phyloP scores from a whole-genome alignment of 2,113 vertebrate genomes.

The Rhadina sibilatrix region DNA sequence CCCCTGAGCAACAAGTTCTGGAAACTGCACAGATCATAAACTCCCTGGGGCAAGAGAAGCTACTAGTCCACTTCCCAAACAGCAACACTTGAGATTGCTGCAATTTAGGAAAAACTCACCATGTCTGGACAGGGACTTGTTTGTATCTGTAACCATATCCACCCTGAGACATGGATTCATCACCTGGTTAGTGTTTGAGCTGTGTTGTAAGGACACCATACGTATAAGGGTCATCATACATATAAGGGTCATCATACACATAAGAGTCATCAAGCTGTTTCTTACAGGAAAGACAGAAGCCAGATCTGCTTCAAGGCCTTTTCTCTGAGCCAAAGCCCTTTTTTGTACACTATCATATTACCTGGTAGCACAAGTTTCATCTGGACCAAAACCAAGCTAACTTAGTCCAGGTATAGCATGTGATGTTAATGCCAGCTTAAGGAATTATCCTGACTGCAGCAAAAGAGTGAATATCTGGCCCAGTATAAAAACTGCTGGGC shows the following conservation, averaged over 20 bases:
- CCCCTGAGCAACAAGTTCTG: background rate
- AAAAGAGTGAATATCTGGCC: background rate
- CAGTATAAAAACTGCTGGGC: background rate
- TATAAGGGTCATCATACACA: too few species aligned
- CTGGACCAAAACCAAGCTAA: background rate
- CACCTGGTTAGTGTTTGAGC: background rate
- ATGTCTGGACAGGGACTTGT: background rate
- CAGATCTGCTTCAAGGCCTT: background rate
- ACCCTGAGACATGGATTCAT: background rate
- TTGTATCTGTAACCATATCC: background rate
- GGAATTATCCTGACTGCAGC: background rate
- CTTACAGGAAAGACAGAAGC: background rate
- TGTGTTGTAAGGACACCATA: background rate
- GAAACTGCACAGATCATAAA: background rate
- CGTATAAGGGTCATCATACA: rapidly evolving
- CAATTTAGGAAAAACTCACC: background rate
- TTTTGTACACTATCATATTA: background rate
- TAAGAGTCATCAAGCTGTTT: background rate
- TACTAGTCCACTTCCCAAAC: background rate
- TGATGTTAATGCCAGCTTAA: background rate
- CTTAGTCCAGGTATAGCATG: background rate
- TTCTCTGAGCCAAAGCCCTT: background rate
- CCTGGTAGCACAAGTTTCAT: background rate
- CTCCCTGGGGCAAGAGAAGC: background rate
- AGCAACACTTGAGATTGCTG: background rate